Evolutionary conservation across 2,113 vertebrate genomes (phyloP).

Genomic region (Paramisgurnus dabryanus): DNA sequence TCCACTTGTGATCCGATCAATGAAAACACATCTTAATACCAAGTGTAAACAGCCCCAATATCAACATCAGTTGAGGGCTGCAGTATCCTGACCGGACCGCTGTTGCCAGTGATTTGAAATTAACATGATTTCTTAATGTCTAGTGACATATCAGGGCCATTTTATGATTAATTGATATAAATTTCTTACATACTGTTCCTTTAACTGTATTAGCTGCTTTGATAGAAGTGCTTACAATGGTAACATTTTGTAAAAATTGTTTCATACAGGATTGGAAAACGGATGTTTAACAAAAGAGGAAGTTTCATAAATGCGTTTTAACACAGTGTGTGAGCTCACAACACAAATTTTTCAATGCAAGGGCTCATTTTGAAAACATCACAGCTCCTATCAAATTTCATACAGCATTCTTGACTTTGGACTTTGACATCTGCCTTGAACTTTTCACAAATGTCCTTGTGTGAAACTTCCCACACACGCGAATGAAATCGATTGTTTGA

Average conservation of each 20-base stretch:
- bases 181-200: too few species aligned
- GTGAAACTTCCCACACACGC: slow-evolving; percentile 37
- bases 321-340: too few species aligned
- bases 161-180: too few species aligned
- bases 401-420: slow-evolving; percentile 36
- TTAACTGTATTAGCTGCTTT: background rate
- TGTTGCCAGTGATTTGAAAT: too few species aligned
- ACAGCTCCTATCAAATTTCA: slow-evolving; percentile 39
- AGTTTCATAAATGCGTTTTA: background rate
- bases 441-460: slow-evolving; percentile 27
- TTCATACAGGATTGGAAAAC: background rate
- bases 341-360: background rate
- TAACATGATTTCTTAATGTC: too few species aligned
- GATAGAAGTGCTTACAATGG: background rate
- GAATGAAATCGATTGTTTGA: slow-evolving; percentile 37
- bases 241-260: background rate
- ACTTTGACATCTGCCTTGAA: slow-evolving; percentile 40
- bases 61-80: too few species aligned
- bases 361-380: slow-evolving; percentile 19
- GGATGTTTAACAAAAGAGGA: background rate
- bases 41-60: too few species aligned
- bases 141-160: too few species aligned
- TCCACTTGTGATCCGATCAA: too few species aligned
- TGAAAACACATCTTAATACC: too few species aligned
- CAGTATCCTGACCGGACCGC: too few species aligned